Base-by-base conservation (phyloP, 2,113 vertebrate genomes). In the Nerophis lumbriciformis region DNA sequence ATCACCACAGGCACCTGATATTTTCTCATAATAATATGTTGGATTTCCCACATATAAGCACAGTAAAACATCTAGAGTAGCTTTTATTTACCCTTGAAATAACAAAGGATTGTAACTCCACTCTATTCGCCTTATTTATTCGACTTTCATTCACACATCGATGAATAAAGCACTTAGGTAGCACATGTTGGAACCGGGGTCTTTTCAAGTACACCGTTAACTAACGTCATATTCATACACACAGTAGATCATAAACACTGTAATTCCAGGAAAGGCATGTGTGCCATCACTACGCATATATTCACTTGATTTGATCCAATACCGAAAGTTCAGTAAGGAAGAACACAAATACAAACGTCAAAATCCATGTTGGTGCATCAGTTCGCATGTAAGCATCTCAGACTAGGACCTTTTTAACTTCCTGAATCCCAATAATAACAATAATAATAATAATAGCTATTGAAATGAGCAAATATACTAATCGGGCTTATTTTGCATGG, bases 401-500 rank as follows among this genome's bases (percentile, higher is more conserved):
- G 50, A 63, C 19, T 63, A 63, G 6, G 61, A 47, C 42, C 42
- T 49, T 47, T 63, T 47, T 5, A 68, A 16, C 54, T 65, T 48
- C 14, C 37, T 57, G 45, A 68, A 68, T 56, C 51, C 53, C 50
- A 8, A 65, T 49, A 19, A 42, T 9, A 47, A n/a, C n/a, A n/a
- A 12, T 45, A 16, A 19, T 19, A 19, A 19, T 19, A 19, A 42
- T 9, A 47, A 12, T 45, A 16, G 42, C 48, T 63, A 49, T 75
- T 73, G 16, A 42, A 58, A 62, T n/a, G 8, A 59, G 15, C 45
- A 51, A 72, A 61, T n/a, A 14, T 71, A 49, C 64, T 61, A 71
- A 70, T 47, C 4, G 13, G 67, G 65, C 12, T 76, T 69, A 65
- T 77, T 67, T 69, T 90, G 88, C 89, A 90, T 90, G 88, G 69